Evolutionary conservation across 2,113 vertebrate species (phyloP).

Genomic region (Elaphurus davidianus): DNA sequence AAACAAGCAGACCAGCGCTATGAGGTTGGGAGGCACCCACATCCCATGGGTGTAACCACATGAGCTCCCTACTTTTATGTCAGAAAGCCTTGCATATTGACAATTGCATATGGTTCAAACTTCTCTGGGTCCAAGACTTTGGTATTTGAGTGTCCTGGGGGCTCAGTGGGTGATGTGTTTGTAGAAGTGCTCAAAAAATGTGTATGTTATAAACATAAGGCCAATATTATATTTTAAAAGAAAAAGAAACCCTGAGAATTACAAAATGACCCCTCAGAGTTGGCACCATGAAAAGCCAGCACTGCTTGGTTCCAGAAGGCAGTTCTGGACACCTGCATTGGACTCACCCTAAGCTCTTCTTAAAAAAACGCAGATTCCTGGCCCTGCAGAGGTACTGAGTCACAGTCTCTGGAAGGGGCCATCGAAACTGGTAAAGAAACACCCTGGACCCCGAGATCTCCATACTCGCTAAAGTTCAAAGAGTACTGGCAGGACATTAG

Average conservation of each 20-base stretch:
- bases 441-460: background rate
- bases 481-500: background rate
- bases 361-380: background rate
- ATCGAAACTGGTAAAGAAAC: background rate
- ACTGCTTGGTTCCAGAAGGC: no score
- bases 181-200: background rate
- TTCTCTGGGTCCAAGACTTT: background rate
- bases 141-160: background rate
- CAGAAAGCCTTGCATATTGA: background rate
- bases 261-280: background rate
- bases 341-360: background rate
- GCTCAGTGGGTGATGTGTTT: background rate
- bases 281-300: background rate
- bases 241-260: background rate
- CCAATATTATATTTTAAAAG: background rate
- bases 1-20: background rate
- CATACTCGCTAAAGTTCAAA: background rate
- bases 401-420: background rate
- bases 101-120: background rate
- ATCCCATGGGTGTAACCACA: background rate
- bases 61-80: background rate
- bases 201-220: background rate
- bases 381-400: background rate
- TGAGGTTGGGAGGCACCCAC: background rate
- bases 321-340: no score